Conservation (phyloP, 2,888 invertebrate genomes). For the Odontomyia ornata region DNA sequence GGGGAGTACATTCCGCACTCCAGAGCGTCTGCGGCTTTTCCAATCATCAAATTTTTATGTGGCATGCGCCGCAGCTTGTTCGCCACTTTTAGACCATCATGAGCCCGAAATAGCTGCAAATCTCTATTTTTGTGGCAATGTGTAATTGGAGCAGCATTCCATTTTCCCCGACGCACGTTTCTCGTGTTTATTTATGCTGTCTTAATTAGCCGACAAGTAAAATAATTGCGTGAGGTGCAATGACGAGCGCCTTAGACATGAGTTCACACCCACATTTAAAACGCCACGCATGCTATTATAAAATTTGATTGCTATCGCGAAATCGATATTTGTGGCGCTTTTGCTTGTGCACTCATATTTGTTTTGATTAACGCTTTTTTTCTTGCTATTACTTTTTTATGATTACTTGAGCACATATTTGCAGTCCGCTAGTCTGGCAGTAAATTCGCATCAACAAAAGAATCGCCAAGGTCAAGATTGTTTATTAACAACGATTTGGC, state of each 20-base stretch:
- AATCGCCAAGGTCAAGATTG: not conserved
- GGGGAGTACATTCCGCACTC: too few species aligned
- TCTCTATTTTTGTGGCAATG: not conserved
- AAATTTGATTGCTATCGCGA: not conserved
- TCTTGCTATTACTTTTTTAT: not conserved
- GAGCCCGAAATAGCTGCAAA: not conserved
- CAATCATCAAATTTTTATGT: not conserved
- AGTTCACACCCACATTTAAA: constrained; percentile 21
- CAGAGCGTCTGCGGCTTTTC: too few species aligned
- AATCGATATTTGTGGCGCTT: not conserved
- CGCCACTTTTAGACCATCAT: not conserved
- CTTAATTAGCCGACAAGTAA: constrained; percentile 1
- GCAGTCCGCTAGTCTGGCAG: not conserved
- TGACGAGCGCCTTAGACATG: not conserved
- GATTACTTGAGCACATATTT: not conserved
- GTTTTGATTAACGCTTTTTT: not conserved
- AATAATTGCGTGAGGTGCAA: constrained; percentile 5
- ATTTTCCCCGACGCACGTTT: constrained; percentile 21
- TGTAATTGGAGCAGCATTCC: constrained; percentile 28
- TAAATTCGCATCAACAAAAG: not conserved
- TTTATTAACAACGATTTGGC: not conserved
- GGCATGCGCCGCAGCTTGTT: not conserved
- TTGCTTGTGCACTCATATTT: not conserved
- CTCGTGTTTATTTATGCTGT: constrained; percentile 33
- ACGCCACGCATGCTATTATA: too few species aligned